These are phyloP conservation scores for Drosophila planitibia DNA, from an alignment of 2,888 invertebrate species.

Conservation along the genomic window DNA sequence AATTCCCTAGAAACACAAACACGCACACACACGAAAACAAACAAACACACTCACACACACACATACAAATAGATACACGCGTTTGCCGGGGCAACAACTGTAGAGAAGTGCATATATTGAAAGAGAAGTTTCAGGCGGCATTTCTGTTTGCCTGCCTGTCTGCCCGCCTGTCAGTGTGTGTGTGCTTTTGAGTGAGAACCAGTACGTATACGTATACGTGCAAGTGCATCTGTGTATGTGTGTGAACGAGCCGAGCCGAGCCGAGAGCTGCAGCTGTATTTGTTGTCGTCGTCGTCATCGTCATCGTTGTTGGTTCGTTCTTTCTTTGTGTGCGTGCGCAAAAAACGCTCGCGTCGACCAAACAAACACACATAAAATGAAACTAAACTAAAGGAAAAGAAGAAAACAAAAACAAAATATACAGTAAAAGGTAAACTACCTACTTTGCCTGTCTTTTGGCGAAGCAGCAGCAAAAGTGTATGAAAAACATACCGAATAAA, in stretches of 20 bases:
- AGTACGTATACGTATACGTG: constrained; percentile 4
- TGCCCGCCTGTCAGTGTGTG: constrained; percentile 5
- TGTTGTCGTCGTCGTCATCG: constrained; percentile 26
- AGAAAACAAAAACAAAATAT: constrained; percentile 7
- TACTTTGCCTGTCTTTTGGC: constrained; percentile 72
- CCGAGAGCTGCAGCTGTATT: constrained; percentile 1
- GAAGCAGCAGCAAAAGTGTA: constrained; percentile 78
- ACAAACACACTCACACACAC: constrained; percentile 2
- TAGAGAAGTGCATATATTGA: constrained; percentile 45
- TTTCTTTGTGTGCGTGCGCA: constrained; percentile 57
- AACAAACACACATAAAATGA: constrained; percentile 13
- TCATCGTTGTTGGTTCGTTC: constrained; percentile 3
- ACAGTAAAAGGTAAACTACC: constrained; percentile 73
- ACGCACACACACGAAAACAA: constrained; percentile 15
- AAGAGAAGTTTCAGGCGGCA: constrained; percentile 50
- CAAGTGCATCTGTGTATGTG: constrained; percentile 30
- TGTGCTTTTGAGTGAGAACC: constrained; percentile 25
- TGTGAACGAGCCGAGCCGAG: constrained; percentile 3
- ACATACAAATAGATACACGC: constrained; percentile 17
- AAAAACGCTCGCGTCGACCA: constrained; percentile 46
- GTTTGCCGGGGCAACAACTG: constrained; percentile 39
- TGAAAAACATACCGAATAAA: constrained; percentile 71
- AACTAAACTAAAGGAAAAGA: constrained; percentile 34
- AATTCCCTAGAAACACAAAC: constrained; percentile 55
- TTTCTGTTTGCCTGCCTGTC: constrained; percentile 24